phyloP scores from a whole-genome alignment of 1,140 invertebrate genomes.

The Andricus grossulariae region DNA sequence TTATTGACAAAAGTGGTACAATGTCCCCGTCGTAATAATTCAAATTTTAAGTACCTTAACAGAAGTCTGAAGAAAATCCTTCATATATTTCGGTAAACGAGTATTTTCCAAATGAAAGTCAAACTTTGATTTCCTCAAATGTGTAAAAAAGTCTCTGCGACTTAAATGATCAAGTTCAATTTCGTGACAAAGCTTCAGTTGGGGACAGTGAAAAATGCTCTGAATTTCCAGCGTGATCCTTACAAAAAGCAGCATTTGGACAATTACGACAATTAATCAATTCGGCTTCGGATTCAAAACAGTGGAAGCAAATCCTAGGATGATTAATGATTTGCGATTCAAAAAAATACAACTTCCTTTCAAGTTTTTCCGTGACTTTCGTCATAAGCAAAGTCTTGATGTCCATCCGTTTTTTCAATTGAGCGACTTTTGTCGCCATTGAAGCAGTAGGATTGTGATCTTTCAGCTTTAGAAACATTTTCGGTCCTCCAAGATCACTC shows the following conservation, averaged over 20 bases:
- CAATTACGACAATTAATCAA: conserved; percentile 1
- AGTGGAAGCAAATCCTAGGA: background rate
- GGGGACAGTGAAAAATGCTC: background rate
- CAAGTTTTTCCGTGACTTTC: background rate
- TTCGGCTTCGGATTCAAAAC: background rate
- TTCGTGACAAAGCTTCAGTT: background rate
- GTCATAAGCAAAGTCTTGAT: background rate
- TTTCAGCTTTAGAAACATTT: background rate
- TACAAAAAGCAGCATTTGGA: conserved; percentile 3
- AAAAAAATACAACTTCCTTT: background rate
- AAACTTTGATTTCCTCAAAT: too few species aligned
- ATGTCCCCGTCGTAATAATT: too few species aligned
- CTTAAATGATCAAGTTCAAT: background rate
- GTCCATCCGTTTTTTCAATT: background rate
- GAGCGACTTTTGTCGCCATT: background rate
- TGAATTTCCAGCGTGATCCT: background rate
- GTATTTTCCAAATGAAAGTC: too few species aligned
- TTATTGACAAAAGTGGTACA: too few species aligned
- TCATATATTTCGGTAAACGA: too few species aligned
- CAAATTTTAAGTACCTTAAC: too few species aligned
- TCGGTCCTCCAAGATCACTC: background rate
- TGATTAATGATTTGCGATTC: background rate
- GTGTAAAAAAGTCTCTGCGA: too few species aligned
- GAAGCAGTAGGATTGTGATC: background rate
- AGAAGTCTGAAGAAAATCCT: too few species aligned